phyloP scores from a whole-genome alignment of 1,140 invertebrate species.

The Leptinotarsa texana region DNA sequence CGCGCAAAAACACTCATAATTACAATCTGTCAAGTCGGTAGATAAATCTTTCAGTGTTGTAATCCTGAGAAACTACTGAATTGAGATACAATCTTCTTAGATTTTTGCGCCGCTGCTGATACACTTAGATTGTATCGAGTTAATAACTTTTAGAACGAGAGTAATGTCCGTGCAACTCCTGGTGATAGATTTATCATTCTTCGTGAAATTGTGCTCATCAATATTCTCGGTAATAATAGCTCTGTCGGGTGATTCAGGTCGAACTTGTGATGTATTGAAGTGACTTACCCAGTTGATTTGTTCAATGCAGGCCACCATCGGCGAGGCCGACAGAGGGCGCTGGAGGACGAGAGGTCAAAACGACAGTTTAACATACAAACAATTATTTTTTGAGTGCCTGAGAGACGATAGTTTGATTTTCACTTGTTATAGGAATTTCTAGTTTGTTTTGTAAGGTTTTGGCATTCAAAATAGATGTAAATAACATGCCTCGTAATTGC shows the following conservation, averaged over 20 bases:
- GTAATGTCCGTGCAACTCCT: slow-evolving; percentile 8
- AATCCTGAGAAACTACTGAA: slow-evolving; percentile 19
- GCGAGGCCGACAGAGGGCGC: too few species aligned
- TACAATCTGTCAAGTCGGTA: slow-evolving; percentile 14
- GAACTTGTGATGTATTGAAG: not conserved
- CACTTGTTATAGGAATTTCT: too few species aligned
- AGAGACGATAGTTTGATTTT: too few species aligned
- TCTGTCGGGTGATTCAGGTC: not conserved
- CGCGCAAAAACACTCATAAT: slow-evolving; percentile 1
- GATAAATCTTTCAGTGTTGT: slow-evolving; percentile 15
- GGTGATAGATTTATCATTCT: slow-evolving; percentile 2
- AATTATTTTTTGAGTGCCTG: too few species aligned
- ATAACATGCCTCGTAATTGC: too few species aligned
- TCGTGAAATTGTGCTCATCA: slow-evolving; percentile 8
- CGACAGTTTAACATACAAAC: too few species aligned
- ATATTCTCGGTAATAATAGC: not conserved
- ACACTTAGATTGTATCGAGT: slow-evolving; percentile 6
- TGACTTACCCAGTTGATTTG: not conserved
- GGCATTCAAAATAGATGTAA: too few species aligned
- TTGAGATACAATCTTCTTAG: slow-evolving; percentile 13
- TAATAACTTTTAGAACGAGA: slow-evolving; percentile 12
- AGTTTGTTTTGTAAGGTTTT: too few species aligned
- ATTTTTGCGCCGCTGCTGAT: slow-evolving; percentile 3
- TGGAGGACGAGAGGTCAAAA: too few species aligned
- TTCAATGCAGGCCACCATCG: too few species aligned